Evolutionary conservation across 2,113 vertebrate species (phyloP), one percentile per base, ranked within the genome.

Genomic region (Microcebus tavaratra): DNA sequence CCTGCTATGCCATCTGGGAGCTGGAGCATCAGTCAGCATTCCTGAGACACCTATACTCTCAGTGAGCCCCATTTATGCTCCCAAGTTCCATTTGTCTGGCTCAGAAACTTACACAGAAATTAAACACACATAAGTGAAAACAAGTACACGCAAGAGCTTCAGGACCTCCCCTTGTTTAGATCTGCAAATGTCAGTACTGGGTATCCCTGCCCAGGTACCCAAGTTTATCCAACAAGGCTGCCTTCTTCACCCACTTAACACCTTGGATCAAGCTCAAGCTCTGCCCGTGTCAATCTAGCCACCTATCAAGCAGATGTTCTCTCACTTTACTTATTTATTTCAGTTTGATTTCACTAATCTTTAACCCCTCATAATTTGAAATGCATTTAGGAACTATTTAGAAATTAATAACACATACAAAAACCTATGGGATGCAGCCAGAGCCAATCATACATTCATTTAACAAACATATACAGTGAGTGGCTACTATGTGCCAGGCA

Each of bases 101-200:
- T 61, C 78, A 88, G 25, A 92, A 76, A 92, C 76, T 82, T 21
- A 95, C 55, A 63, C 27, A 63, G 88, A 86, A 86, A 63, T 61
- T 13, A 83, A 78, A 29, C 23, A 83, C 42, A 50, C 14, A 78
- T 12, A 17, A 83, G 36, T 55, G 4, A 50, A 84, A 55, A 75
- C 11, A 83, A 83, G 9, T 73, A 1, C 59, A 59, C 34, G 36
- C 61, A 59, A 31, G 31, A 75, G 6, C 48, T 68, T 63, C 73
- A 89, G 78, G 55, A 80, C 31, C 27, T 11, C 25, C 13, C n/a
- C 23, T 1, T 83, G 5, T 90, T 68, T 68, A 83, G 34, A 90
- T 85, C 53, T 25, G 27, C 65, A 48, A 78, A 79, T 48, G 48
- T 39, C 5, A 50, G 18, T 50, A 31, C 70, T 79, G 15, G 5